Evolutionary conservation across 2,797 vertebrate species (phyloP).

Genomic region (Mus caroli): DNA sequence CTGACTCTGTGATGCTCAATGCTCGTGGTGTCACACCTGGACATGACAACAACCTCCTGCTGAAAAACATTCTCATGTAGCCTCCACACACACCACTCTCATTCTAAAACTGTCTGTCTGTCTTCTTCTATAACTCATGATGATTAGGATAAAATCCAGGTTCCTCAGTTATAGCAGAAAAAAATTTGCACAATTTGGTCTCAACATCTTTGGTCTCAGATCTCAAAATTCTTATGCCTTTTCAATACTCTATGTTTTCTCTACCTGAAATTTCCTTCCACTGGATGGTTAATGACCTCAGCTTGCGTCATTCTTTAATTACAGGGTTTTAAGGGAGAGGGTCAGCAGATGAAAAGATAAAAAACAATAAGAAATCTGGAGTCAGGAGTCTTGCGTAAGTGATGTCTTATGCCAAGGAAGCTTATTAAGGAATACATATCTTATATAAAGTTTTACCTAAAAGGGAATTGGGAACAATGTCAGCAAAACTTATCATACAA

Average conservation of each 20-base stretch:
- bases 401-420: background rate
- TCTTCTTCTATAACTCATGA: constrained; percentile 12
- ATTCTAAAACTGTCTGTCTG: background rate
- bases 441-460: background rate
- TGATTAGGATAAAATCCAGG: background rate
- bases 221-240: background rate
- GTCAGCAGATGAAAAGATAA: background rate
- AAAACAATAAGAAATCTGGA: background rate
- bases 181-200: background rate
- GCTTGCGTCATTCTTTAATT: background rate
- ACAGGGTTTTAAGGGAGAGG: background rate
- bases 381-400: background rate
- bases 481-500: background rate
- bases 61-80: background rate
- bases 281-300: background rate
- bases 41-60: background rate
- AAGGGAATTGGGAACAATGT: background rate
- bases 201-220: background rate
- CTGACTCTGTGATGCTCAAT: background rate
- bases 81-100: background rate
- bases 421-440: background rate
- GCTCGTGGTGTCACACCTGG: background rate
- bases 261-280: background rate
- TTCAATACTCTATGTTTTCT: constrained; percentile 18
- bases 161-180: background rate